These are phyloP conservation scores for Telmatherina bonti DNA, from an alignment of 2,797 vertebrate species.

Conservation along the genomic window DNA sequence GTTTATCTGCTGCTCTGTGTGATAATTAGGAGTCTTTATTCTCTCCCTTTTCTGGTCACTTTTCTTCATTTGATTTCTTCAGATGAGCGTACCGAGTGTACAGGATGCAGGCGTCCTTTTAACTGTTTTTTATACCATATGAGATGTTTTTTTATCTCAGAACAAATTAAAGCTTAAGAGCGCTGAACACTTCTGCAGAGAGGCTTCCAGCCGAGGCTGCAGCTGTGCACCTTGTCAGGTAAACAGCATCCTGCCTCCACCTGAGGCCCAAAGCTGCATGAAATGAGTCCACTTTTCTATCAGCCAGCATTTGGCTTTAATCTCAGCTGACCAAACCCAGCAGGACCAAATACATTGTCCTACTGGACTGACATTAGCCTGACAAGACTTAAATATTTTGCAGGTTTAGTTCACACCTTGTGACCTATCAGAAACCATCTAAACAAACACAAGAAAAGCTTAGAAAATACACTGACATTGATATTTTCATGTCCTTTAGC, in stretches of 20 bases:
- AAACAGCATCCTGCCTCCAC: constrained; percentile 28
- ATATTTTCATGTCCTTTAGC: too few relatives aligned
- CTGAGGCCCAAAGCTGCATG: constrained; percentile 28
- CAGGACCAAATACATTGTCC: constrained; percentile 9
- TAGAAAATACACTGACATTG: too few relatives aligned
- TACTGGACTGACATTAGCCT: constrained; percentile 21
- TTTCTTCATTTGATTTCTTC: constrained; percentile 35
- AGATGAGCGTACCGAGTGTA: constrained; percentile 16
- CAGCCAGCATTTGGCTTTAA: constrained; percentile 31
- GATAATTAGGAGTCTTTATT: constrained; percentile 60
- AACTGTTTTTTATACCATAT: constrained; percentile 12
- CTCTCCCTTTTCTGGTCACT: constrained; percentile 40
- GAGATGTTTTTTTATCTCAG: background rate
- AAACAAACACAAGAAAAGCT: background rate
- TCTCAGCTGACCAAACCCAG: constrained; percentile 8
- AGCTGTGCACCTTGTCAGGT: constrained; percentile 36
- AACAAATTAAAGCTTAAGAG: constrained; percentile 17
- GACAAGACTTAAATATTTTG: constrained; percentile 20
- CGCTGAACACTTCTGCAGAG: constrained; percentile 20
- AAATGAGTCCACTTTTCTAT: constrained; percentile 5
- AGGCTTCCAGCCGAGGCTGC: constrained; percentile 37
- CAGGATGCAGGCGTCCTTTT: constrained; percentile 13
- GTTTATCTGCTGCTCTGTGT: constrained; percentile 52
- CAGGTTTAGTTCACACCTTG: background rate
- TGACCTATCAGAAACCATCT: background rate